These are phyloP conservation scores for Serilophus lunatus DNA, from an alignment of 2,113 vertebrate species.

Conservation along the genomic window DNA sequence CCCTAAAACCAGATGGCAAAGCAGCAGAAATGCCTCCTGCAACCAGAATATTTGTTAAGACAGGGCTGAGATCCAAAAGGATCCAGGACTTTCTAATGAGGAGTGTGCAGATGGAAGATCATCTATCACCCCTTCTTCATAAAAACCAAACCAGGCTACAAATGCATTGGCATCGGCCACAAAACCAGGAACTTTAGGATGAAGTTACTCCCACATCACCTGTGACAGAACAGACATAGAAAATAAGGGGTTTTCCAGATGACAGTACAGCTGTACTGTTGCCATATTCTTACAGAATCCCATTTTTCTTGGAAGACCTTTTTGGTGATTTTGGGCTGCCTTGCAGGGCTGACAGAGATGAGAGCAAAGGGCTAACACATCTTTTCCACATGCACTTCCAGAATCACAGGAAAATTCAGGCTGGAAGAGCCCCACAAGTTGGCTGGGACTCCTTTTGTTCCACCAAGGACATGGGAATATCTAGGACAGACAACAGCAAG, in stretches of 20 bases:
- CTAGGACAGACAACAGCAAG: not conserved
- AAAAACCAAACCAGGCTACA: not conserved
- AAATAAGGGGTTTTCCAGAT: not conserved
- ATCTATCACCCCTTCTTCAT: not conserved
- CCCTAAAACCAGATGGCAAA: not conserved
- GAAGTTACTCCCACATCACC: not conserved
- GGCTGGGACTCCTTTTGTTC: not conserved
- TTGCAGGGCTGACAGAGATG: not conserved
- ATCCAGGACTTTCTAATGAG: not conserved
- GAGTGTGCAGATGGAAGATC: not conserved
- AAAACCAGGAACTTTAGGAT: not conserved
- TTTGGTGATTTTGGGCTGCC: not conserved
- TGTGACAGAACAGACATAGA: not conserved
- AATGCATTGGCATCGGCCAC: accelerated
- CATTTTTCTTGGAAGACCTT: not conserved
- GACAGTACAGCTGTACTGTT: accelerated
- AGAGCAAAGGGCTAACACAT: not conserved
- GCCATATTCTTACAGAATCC: not conserved
- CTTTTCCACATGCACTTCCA: not conserved
- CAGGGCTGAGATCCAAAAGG: not conserved
- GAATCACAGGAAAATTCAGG: not conserved
- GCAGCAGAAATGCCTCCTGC: not conserved
- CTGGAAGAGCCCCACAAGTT: not conserved
- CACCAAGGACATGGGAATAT: not conserved
- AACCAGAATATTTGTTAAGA: not conserved